Conservation (phyloP, 2,888 invertebrate genomes). For the Zele albiditarsus region DNA sequence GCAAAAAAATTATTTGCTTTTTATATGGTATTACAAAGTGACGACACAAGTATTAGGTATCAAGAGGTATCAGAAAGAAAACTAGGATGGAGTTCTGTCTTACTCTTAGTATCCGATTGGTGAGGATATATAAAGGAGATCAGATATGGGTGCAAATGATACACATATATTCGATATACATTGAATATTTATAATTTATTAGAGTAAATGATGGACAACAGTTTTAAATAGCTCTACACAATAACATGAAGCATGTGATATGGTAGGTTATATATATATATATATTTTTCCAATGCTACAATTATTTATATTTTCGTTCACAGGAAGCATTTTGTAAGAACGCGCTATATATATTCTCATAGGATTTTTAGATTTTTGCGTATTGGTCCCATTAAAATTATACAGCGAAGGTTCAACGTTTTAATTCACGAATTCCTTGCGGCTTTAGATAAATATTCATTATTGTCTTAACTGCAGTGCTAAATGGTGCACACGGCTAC, state of each 20-base stretch:
- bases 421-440: conserved; percentile 42
- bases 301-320: too few relatives aligned
- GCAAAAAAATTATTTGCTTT: background rate
- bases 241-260: background rate
- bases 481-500: conserved; percentile 17
- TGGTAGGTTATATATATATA: too few relatives aligned
- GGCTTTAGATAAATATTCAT: conserved; percentile 53
- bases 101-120: too few relatives aligned
- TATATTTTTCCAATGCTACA: too few relatives aligned
- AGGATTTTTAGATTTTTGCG: conserved; percentile 15
- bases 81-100: too few relatives aligned
- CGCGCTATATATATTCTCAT: background rate
- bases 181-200: background rate
- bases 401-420: conserved; percentile 33
- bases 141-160: too few relatives aligned
- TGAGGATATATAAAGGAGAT: too few relatives aligned
- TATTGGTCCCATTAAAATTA: conserved; percentile 49
- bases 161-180: too few relatives aligned
- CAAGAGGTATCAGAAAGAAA: too few relatives aligned
- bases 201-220: background rate
- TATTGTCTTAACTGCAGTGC: conserved; percentile 65
- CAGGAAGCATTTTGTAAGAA: background rate
- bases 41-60: too few relatives aligned
- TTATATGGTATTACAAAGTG: too few relatives aligned
- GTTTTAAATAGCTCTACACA: background rate